phyloP scores from a whole-genome alignment of 2,888 invertebrate species.

The Cartodere bifasciata region DNA sequence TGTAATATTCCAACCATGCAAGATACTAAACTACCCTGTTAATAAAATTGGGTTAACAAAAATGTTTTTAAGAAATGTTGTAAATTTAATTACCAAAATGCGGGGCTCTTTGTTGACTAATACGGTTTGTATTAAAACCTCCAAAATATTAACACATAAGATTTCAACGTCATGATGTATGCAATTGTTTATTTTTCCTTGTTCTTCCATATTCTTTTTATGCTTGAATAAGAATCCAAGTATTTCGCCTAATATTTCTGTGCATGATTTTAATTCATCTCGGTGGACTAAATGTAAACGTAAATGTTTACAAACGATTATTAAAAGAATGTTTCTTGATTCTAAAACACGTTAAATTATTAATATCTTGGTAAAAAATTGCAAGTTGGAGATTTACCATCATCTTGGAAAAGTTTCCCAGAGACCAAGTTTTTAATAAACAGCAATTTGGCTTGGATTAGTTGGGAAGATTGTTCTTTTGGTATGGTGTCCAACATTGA shows the following conservation, averaged over 20 bases:
- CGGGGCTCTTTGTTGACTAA: slow-evolving; percentile 48
- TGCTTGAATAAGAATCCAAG: slow-evolving; percentile 51
- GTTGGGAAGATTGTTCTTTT: slow-evolving; percentile 48
- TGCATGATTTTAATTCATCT: slow-evolving; percentile 71
- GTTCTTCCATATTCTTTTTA: slow-evolving; percentile 35
- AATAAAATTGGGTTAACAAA: slow-evolving; percentile 12
- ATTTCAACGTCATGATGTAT: slow-evolving; percentile 72
- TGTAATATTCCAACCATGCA: slow-evolving; percentile 77
- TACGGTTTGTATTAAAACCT: slow-evolving; percentile 76
- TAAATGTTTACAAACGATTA: slow-evolving; percentile 74
- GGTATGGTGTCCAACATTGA: slow-evolving; percentile 68
- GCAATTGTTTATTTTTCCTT: slow-evolving; percentile 46
- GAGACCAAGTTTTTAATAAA: slow-evolving; percentile 72
- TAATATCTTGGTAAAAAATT: slow-evolving; percentile 4
- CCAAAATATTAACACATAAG: slow-evolving; percentile 65
- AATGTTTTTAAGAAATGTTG: slow-evolving; percentile 4
- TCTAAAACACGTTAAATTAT: slow-evolving; percentile 38
- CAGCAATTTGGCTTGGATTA: slow-evolving; percentile 69
- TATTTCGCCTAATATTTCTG: slow-evolving; percentile 78
- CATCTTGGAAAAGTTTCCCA: slow-evolving; percentile 59
- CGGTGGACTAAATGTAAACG: slow-evolving; percentile 69
- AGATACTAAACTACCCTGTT: slow-evolving; percentile 72
- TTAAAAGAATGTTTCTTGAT: slow-evolving; percentile 70
- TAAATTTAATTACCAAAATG: slow-evolving; percentile 42
- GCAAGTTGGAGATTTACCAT: slow-evolving; percentile 35